A percentile compares a stretch with the other conserved stretches of the same genome.
These are phyloP conservation scores for Aplysia californica DNA, from an alignment of 1,140 invertebrate species.

Conservation along the genomic window DNA sequence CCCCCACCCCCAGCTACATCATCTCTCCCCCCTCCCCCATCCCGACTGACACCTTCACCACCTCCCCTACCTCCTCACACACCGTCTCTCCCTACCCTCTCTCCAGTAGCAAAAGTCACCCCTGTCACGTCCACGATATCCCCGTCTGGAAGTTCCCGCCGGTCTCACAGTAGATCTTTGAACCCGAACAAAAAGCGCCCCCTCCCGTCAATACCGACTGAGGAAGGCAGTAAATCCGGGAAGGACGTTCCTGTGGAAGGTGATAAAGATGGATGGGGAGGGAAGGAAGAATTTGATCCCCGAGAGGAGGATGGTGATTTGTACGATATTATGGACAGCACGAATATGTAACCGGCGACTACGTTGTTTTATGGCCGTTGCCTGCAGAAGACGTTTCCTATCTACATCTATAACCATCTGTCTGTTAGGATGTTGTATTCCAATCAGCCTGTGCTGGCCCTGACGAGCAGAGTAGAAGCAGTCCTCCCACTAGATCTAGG, in stretches of 20 bases:
- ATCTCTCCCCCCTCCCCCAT: no score
- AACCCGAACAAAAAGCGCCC: not conserved
- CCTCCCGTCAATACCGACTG: slow-evolving; percentile 1
- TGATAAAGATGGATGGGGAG: not conserved
- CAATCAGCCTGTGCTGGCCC: no score
- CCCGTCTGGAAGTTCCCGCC: not conserved
- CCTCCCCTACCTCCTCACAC: not conserved
- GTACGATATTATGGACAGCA: slow-evolving; percentile 17
- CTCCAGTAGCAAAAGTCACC: not conserved
- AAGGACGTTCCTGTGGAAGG: not conserved
- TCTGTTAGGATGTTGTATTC: no score
- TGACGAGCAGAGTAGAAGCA: no score
- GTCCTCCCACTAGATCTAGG: no score
- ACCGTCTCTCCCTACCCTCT: not conserved
- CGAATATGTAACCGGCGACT: slow-evolving; percentile 21
- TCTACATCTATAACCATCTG: no score
- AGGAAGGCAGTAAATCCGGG: not conserved
- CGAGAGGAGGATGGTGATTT: slow-evolving; percentile 14
- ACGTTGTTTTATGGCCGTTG: no score
- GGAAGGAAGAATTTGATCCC: not conserved
- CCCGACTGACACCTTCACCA: no score
- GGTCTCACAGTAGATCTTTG: not conserved
- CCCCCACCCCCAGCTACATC: no score
- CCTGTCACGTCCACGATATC: not conserved
- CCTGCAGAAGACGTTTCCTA: no score